A percentile compares a stretch with the other conserved stretches of the same genome.
Conservation (phyloP, 2,113 vertebrate genomes). For the Montifringilla adamsi region DNA sequence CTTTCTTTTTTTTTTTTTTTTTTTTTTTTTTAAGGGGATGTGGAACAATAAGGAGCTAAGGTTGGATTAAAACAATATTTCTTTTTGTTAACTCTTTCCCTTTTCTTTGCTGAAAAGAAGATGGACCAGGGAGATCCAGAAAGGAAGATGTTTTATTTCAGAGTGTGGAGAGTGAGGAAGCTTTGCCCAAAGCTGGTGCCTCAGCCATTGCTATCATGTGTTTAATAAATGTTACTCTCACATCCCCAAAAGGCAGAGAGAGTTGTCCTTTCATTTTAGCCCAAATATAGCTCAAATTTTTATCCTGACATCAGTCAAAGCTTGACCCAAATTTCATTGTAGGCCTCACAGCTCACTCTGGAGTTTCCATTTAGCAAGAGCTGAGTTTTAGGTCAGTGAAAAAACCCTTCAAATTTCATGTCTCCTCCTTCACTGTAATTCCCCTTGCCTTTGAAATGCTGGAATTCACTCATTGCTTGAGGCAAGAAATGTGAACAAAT, state of each 20-base stretch:
- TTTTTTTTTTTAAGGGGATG: not conserved
- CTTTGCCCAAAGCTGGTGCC: not conserved
- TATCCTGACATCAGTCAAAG: not conserved
- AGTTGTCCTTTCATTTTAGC: not conserved
- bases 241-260: not conserved
- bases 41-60: not conserved
- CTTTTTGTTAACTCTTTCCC: not conserved
- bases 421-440: not conserved
- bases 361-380: not conserved
- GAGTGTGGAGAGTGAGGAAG: not conserved
- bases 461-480: not conserved
- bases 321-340: not conserved
- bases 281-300: not conserved
- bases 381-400: not conserved
- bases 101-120: not conserved
- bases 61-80: not conserved
- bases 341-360: not conserved
- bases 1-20: too few species aligned
- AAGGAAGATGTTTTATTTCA: not conserved
- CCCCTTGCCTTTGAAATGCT: slow-evolving; percentile 13
- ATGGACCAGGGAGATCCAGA: not conserved
- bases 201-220: not conserved
- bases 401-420: not conserved
- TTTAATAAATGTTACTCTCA: not conserved
- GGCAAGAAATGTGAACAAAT: slow-evolving; percentile 14